A percentile compares a stretch with the other conserved stretches of the same genome.
Evolutionary conservation across 1,140 invertebrate species (phyloP).

Genomic region (Notospermus geniculatus): DNA sequence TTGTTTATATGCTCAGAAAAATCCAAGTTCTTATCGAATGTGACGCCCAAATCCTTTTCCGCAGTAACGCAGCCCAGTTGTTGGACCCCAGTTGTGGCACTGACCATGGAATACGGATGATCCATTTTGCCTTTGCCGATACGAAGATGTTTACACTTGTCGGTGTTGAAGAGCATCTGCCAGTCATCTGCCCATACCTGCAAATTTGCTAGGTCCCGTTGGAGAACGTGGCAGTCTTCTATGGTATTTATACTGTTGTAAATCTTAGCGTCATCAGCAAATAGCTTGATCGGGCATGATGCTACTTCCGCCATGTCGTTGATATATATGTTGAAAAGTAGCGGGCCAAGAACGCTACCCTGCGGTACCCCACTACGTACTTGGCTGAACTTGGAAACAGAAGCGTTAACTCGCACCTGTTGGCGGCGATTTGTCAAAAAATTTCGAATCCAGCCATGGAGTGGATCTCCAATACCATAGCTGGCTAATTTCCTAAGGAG

Average conservation of each 20-base stretch:
- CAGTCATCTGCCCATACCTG: background rate
- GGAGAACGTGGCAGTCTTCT: background rate
- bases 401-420: no score
- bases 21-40: background rate
- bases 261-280: constrained; percentile 3
- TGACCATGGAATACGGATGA: background rate
- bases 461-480: no score
- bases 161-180: background rate
- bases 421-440: no score
- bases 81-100: background rate
- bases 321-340: no score
- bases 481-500: no score
- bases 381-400: no score
- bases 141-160: background rate
- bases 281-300: background rate
- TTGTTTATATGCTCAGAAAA: background rate
- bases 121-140: background rate
- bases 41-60: background rate
- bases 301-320: no score
- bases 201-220: background rate
- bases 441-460: no score
- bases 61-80: background rate
- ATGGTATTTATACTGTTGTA: background rate
- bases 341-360: no score
- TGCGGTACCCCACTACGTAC: no score